Evolutionary conservation across 92 coral and sea anemone species (phyloP).

Genomic region (Phenganax marumi): DNA sequence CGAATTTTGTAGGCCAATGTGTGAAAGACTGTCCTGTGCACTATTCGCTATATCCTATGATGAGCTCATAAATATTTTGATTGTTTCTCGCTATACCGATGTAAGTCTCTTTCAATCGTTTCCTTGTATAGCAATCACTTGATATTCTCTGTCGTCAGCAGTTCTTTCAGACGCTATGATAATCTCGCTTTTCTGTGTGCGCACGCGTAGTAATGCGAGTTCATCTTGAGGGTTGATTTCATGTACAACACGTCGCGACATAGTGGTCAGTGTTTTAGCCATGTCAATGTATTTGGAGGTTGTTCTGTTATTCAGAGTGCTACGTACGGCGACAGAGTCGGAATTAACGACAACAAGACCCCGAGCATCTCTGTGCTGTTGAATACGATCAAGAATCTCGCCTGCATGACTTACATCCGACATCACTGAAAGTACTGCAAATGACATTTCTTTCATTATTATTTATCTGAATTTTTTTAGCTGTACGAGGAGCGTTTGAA

Average conservation of each 20-base stretch:
- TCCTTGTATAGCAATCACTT: conserved; percentile 39
- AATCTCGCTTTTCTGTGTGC: conserved; percentile 36
- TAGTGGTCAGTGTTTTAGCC: conserved; percentile 32
- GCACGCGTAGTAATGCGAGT: conserved; percentile 23
- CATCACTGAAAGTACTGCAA: neutral
- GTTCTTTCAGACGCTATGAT: conserved; percentile 42
- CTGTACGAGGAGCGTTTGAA: too few species aligned
- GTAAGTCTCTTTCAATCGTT: neutral
- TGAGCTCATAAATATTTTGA: too few species aligned
- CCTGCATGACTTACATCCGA: conserved; percentile 21
- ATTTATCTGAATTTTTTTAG: too few species aligned
- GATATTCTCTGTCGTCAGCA: conserved; percentile 33
- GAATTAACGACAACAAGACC: conserved; percentile 31
- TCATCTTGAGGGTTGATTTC: conserved; percentile 42
- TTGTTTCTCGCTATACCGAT: too few species aligned
- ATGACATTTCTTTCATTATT: neutral
- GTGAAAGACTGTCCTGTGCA: too few species aligned
- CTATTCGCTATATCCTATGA: too few species aligned
- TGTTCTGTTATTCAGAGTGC: conserved; percentile 25
- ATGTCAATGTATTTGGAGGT: conserved; percentile 32
- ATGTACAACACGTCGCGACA: conserved; percentile 34
- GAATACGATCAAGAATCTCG: conserved; percentile 41
- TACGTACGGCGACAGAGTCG: conserved; percentile 23
- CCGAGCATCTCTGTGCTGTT: conserved; percentile 32
- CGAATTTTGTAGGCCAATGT: too few species aligned